phyloP scores from a whole-genome alignment of 2,888 invertebrate species.

The Zele albiditarsus region DNA sequence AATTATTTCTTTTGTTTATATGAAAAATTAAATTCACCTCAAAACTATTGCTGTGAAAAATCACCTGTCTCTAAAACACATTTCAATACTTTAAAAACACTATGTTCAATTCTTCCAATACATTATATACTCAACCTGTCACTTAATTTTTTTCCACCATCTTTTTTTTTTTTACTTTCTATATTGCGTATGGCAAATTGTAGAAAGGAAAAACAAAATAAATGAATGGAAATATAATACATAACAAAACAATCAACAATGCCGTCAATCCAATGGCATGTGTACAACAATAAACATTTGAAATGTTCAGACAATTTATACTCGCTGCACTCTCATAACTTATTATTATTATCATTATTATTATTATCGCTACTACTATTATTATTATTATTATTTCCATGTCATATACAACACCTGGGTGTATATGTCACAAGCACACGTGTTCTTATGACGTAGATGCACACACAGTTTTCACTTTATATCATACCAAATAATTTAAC shows the following conservation, averaged over 20 bases:
- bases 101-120: no score
- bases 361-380: not conserved
- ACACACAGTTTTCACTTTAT: not conserved
- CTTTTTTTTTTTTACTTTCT: not conserved
- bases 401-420: no score
- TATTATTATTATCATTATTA: not conserved
- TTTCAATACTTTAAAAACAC: no score
- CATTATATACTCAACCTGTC: not conserved
- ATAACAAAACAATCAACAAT: not conserved
- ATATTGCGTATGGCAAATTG: not conserved
- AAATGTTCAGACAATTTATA: not conserved
- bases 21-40: no score
- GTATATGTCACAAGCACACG: no score
- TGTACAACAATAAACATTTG: not conserved
- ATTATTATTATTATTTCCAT: not conserved
- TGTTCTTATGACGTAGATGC: not conserved
- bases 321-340: not conserved
- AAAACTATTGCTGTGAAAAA: no score
- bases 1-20: no score
- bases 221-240: not conserved
- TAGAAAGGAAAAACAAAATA: not conserved
- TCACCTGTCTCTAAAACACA: no score
- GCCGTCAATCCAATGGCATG: not conserved
- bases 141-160: not conserved
- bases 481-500: not conserved